A percentile compares a stretch with the other conserved stretches of the same genome.
These are phyloP conservation scores for Coelogynopora nodosa DNA, from an alignment of 2,888 invertebrate species.

Conservation along the genomic window DNA sequence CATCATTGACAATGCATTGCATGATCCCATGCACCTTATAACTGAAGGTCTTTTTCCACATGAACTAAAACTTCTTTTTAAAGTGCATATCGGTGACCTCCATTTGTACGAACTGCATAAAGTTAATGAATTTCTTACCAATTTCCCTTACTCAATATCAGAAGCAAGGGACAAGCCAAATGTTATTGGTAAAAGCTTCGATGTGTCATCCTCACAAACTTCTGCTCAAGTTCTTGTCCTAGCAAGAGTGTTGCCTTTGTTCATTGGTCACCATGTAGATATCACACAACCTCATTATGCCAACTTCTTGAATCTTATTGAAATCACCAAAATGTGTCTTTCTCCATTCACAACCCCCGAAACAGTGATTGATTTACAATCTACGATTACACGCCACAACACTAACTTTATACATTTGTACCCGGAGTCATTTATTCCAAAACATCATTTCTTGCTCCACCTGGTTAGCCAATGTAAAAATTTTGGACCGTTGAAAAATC, in stretches of 20 bases:
- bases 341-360: background rate
- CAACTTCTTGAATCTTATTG: background rate
- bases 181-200: background rate
- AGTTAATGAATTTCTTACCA: background rate
- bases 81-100: background rate
- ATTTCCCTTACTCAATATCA: background rate
- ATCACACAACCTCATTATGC: background rate
- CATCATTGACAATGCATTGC: background rate
- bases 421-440: background rate
- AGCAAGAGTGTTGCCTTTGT: background rate
- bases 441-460: background rate
- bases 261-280: background rate
- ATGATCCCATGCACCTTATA: constrained; percentile 11
- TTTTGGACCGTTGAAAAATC: background rate
- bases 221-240: constrained; percentile 18
- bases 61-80: background rate
- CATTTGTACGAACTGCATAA: background rate
- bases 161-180: background rate
- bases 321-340: background rate
- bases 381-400: background rate
- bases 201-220: background rate
- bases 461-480: background rate
- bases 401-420: background rate
- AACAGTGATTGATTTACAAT: background rate
- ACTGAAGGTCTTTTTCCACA: background rate